phyloP scores from a whole-genome alignment of 1,140 invertebrate species.

The Camponotus floridanus region DNA sequence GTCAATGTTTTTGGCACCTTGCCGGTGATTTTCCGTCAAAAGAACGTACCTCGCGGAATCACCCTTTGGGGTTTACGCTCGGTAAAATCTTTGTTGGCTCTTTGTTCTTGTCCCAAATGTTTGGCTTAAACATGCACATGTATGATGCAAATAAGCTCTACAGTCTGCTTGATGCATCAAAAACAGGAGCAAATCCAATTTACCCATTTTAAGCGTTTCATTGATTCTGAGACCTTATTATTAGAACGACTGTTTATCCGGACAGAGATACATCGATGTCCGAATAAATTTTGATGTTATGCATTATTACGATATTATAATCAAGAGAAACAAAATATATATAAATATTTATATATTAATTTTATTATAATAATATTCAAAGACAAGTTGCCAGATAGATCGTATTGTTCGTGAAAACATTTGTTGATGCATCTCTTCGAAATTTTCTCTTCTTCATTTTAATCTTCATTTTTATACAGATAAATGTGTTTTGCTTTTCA shows the following conservation, averaged over 20 bases:
- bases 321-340: slow-evolving; percentile 24
- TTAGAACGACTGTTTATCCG: neutral
- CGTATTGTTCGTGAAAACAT: neutral
- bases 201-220: slow-evolving; percentile 23
- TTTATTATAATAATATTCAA: slow-evolving; percentile 14
- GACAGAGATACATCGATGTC: slow-evolving; percentile 24
- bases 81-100: neutral
- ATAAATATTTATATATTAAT: too few relatives aligned
- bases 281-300: slow-evolving; percentile 42
- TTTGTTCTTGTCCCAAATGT: neutral
- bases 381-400: neutral
- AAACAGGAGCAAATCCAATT: slow-evolving; percentile 44
- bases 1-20: slow-evolving; percentile 4
- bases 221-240: neutral
- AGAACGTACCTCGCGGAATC: neutral
- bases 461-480: neutral
- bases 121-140: slow-evolving; percentile 23
- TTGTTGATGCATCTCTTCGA: neutral
- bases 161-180: slow-evolving; percentile 5
- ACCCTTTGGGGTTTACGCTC: slow-evolving; percentile 16
- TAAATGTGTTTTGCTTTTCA: slow-evolving; percentile 12
- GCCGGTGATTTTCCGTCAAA: slow-evolving; percentile 38
- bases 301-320: too few relatives aligned
- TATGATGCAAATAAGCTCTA: slow-evolving; percentile 6
- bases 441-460: neutral